Base-by-base conservation (phyloP, 2,113 vertebrate species). In the Campylomormyrus numenius region DNA sequence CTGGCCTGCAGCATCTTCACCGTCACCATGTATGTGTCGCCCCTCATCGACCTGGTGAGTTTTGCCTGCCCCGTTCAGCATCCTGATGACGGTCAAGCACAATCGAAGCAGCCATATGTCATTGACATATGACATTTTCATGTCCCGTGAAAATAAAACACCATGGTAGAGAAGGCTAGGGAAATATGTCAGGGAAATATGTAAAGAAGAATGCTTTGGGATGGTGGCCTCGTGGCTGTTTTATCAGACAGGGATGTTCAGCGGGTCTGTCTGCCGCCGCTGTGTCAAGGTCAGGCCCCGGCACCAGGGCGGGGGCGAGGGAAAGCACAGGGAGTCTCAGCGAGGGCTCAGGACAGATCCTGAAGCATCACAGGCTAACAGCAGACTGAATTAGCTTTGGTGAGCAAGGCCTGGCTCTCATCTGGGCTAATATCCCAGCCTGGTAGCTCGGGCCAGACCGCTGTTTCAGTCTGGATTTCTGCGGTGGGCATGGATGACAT, bases 11-110 rank as follows among this genome's bases (percentile, higher is more conserved):
- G 97, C 17, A 1, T 96, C 91, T 95, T 98, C 93, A 99, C 98
- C 50, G 95, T 99, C 95, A 95, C 95, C 95, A 99, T 99, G 98
- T 99, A 99, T 95, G 91, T 99, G 90, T 99, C 98, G 0, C 98
- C 98, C 0, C 95, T 99, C 90, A 92, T 95, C 0, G 97, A 97
- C 93, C 94, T 99, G 97, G 98, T 99, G 95, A 0, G 85, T 35
- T 90, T 91, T 53, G 10, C 39, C 56, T 8, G 45, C 19, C 24
- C 8, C 19, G n/a, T 4, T 19, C 6, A 5, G 77, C 66, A 74
- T 35, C 66, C 27, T 15, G 66, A 15, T n/a, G n/a, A 15, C 11
- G n/a, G 3, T 35, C 66, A 13, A 13, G 66, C 27, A 15, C 11
- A 10, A 31, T 5, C n/a, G 1, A 31, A 3, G 66, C 66, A 5